Percentiles rank a stretch among this genome's conserved stretches.
phyloP scores from a whole-genome alignment of 2,113 vertebrate species.

The Trematocara nigrifrons region DNA sequence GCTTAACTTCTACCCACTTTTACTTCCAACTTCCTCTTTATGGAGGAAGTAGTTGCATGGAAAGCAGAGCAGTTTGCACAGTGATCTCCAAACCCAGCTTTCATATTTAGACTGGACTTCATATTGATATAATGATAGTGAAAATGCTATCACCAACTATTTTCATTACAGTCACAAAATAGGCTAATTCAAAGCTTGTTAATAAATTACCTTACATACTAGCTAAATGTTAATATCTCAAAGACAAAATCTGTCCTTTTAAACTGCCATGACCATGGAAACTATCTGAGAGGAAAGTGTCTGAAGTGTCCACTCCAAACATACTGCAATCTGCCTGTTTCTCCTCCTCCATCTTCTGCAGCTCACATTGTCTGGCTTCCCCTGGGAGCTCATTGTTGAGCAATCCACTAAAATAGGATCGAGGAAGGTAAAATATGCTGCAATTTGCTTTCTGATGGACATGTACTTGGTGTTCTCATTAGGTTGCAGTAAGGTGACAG shows the following conservation, averaged over 20 bases:
- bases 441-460: constrained; percentile 17
- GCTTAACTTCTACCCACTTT: background rate
- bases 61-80: background rate
- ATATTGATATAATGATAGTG: background rate
- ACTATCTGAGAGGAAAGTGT: background rate
- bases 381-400: constrained; percentile 28
- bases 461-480: constrained; percentile 20
- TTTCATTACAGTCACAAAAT: background rate
- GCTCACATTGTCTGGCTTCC: background rate
- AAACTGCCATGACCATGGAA: background rate
- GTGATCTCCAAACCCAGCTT: background rate
- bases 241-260: background rate
- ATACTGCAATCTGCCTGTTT: background rate
- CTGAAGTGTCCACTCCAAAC: background rate
- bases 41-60: background rate
- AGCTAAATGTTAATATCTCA: background rate
- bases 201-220: background rate
- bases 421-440: background rate
- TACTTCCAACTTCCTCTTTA: background rate
- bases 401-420: background rate
- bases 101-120: background rate
- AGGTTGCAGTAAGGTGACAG: constrained; percentile 13
- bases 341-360: background rate
- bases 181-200: background rate
- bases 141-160: background rate